phyloP scores from a whole-genome alignment of 2,113 vertebrate genomes.

The Melanerpes aurifrons region DNA sequence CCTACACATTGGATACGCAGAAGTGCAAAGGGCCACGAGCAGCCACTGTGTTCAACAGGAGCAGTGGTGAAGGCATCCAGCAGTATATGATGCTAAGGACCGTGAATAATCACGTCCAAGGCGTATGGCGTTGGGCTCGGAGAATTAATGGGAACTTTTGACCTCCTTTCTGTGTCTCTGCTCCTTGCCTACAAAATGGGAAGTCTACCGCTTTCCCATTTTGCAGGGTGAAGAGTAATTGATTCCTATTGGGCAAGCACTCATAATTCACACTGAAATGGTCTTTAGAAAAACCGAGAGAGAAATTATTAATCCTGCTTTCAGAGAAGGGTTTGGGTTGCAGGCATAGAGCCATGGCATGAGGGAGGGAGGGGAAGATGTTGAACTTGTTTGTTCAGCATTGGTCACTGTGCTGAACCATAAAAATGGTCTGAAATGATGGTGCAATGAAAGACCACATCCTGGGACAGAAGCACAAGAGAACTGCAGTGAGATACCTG shows the following conservation, averaged over 20 bases:
- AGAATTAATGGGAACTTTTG: conserved; percentile 45
- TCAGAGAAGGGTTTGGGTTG: background rate
- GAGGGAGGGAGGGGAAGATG: background rate
- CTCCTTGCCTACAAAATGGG: background rate
- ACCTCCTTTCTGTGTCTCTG: conserved; percentile 9
- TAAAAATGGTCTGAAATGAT: background rate
- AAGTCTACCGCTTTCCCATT: background rate
- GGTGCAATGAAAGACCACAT: background rate
- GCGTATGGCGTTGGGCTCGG: background rate
- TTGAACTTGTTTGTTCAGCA: background rate
- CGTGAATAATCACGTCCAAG: background rate
- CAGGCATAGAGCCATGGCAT: no score
- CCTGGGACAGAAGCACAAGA: background rate
- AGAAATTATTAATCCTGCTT: background rate
- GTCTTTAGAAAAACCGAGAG: background rate
- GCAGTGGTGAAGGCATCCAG: background rate
- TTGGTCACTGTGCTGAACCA: background rate
- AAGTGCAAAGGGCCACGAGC: background rate
- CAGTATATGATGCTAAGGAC: background rate
- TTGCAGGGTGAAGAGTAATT: background rate
- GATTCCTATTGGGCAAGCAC: background rate
- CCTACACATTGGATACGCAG: background rate
- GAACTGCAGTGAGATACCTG: background rate
- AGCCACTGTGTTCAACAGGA: background rate
- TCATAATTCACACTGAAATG: background rate